phyloP scores from a whole-genome alignment of 2,113 vertebrate genomes.

The Tachysurus vachellii region DNA sequence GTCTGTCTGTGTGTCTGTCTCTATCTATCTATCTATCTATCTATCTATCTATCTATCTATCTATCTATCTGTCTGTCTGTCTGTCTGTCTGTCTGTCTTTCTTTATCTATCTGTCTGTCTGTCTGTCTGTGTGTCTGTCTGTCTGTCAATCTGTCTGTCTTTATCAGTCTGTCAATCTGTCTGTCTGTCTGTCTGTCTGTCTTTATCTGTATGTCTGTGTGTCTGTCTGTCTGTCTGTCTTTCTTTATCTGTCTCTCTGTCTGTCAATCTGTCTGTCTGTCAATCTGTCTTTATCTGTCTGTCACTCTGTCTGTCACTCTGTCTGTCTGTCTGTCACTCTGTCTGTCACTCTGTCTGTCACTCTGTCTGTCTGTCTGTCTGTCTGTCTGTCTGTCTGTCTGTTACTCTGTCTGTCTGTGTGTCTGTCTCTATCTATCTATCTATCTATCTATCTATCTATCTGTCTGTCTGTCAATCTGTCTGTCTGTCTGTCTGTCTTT shows the following conservation, averaged over 20 bases:
- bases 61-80: no score
- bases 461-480: background rate
- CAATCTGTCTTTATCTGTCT: background rate
- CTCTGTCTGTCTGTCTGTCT: background rate
- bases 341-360: background rate
- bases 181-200: background rate
- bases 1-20: no score
- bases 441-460: background rate
- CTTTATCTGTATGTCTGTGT: no score
- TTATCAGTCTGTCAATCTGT: background rate
- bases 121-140: slow-evolving; percentile 57
- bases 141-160: no score
- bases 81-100: background rate
- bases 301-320: no score
- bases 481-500: background rate
- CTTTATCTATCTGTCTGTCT: slow-evolving; percentile 54
- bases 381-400: no score
- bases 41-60: no score
- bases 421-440: background rate
- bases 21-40: no score
- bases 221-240: background rate
- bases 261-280: no score
- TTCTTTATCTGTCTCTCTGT: background rate
- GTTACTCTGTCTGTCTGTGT: background rate
- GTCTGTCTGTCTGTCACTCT: no score